Base-by-base conservation (phyloP, 35 echinoderm and acorn worm species). In the Heliocidaris erythrogramma region DNA sequence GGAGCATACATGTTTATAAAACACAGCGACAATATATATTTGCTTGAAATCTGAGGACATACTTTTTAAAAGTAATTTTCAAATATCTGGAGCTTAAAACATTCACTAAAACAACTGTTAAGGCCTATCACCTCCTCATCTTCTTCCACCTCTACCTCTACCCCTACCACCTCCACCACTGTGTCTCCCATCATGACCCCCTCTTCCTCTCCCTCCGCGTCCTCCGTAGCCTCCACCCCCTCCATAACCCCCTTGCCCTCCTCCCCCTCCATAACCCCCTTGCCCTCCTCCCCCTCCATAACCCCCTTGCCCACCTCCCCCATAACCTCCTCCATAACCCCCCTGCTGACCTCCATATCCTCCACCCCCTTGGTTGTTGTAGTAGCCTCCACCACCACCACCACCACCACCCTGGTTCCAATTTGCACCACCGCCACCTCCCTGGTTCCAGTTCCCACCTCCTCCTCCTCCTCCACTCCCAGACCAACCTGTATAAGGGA, bases 401-500 rank as follows among this genome's bases (percentile, higher is more conserved):
- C 56, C 56, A 30, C 48, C 92, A 93, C 59, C 18, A 13, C 48
- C 48, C 13, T 30, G 48, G 30, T 50, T 78, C 94, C 94, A n/a
- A 94, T 95, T 53, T 96, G 96, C 56, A 49, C 56, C 56, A 9
- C 56, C 56, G 13, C 48, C 92, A 6, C 59, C 48, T n/a, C 48
- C 48, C 48, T 61, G 59, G 2, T 50, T 78, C 95, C 95, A n/a
- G 95, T 95, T 53, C 94, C 97, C 30, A 95, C 95, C 91, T 90
- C 85, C 48, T 94, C 95, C 84, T 95, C 97, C 50, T 96, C 97
- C 47, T 97, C 97, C 30, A 94, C 92, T 85, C 96, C 59, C 93
- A 85, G 49, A 56, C 85, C 71, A 69, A 32, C 50, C 50, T 86
- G 60, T 18, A 94, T 2, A 86, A 94, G 24, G 71, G 29, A 49